Evolutionary conservation across 2,113 vertebrate genomes (phyloP).

Genomic region (Ornithorhynchus anatinus): DNA sequence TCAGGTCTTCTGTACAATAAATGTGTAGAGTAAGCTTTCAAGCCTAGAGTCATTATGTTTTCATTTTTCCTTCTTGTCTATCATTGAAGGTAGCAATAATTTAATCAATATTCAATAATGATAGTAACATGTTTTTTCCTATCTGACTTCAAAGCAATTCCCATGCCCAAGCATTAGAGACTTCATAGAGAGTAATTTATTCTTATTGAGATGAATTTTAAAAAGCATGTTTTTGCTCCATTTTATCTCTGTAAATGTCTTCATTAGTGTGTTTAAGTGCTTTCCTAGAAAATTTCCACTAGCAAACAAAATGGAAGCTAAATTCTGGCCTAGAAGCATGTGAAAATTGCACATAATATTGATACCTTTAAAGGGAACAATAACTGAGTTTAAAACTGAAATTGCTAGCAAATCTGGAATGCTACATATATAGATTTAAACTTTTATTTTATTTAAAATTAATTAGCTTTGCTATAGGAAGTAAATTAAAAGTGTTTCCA

Average conservation of each 20-base stretch:
- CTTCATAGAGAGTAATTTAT: too few species aligned
- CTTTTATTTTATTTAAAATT: not conserved
- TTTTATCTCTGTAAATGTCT: not conserved
- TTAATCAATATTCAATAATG: not conserved
- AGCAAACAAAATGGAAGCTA: not conserved
- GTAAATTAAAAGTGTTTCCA: not conserved
- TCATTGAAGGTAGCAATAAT: not conserved
- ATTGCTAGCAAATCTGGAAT: too few species aligned
- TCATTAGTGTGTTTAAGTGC: not conserved
- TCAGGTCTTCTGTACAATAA: not conserved
- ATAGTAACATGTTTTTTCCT: not conserved
- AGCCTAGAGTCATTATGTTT: not conserved
- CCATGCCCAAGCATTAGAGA: not conserved
- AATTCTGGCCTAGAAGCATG: not conserved
- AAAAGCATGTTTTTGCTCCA: not conserved
- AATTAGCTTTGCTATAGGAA: not conserved
- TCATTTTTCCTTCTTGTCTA: not conserved
- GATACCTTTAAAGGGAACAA: not conserved
- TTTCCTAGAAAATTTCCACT: not conserved
- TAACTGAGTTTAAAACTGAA: too few species aligned
- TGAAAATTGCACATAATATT: not conserved
- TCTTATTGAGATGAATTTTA: too few species aligned
- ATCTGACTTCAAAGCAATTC: not conserved
- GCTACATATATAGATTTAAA: not conserved
- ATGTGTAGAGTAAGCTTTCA: not conserved